Base-by-base conservation (phyloP, 2,797 vertebrate species). In the Chaenodraco wilsoni region DNA sequence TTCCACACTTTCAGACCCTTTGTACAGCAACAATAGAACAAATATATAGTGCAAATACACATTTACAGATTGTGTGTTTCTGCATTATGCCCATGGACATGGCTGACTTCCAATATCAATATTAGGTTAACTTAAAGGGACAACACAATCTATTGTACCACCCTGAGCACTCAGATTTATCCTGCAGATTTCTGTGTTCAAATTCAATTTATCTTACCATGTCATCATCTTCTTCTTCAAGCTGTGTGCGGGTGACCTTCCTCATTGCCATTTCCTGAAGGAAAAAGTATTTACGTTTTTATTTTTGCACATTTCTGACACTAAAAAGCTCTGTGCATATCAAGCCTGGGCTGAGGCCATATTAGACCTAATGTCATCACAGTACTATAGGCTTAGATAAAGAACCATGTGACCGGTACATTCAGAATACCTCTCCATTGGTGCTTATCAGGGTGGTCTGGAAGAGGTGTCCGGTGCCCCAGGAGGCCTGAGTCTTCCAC, bases 241-340 rank as follows among this genome's bases (percentile, higher is more conserved):
- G 88, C 59, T 96, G 93, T 0, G 93, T 93, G 77, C 96, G 96
- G 4, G 95, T 96, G 71, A 98, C 93, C 70, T 96, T 97, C 89
- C 97, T 85, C 96, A 97, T 97, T 12, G 97, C 97, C 91, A 98
- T 96, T 90, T 98, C 96, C 97, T 98, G 87, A 0, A 88, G 15
- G 66, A 72, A 57, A 74, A 19, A 94, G 73, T 2, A 33, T 1
- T 1, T 41, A 3, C 2, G 13, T 45, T 3, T 33, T 58, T 21
- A 46, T 40, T 37, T 51, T 2, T 52, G 2, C 1, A 1, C 10
- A 37, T 10, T 27, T 65, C 10, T 56, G 51, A 56, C 43, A 27
- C 45, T 45, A 44, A 5, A 37, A 54, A 43, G 11, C 15, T 14
- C 7, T 13, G 40, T 23, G 27, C 1, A 31, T 37, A 9, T 14